Base-by-base conservation (phyloP, 2,113 vertebrate genomes). In the Hemiprocne comata region DNA sequence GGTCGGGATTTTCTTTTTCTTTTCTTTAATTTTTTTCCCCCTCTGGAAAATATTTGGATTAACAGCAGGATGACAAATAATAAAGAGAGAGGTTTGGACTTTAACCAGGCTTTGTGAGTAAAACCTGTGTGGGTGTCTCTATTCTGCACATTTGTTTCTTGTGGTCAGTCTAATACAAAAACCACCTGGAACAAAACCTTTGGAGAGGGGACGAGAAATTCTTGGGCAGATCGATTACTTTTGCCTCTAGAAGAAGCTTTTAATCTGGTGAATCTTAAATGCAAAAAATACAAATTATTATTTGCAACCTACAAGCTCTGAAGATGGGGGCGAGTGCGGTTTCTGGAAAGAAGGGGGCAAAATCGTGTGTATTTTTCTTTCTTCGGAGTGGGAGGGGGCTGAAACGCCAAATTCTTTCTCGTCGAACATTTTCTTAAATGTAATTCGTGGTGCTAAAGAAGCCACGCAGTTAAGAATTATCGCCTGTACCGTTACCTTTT, bases 81-180 rank as follows among this genome's bases (percentile, higher is more conserved):
- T 86, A 92, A 87, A 96, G 86, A 74, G 55, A 94, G 81, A 75
- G 91, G 72, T 94, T 95, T 93, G 90, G 94, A 96, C 81, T 95
- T 92, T 74, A 87, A 86, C 85, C 87, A 96, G 97, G 95, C 98
- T 98, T 99, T 99, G 98, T 99, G 97, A 97, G 97, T 92, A 96
- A 97, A 98, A 98, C 98, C 98, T 98, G 98, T 98, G 99, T 99
- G 99, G 99, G 99, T 98, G 99, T 99, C 97, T 97, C 98, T 97
- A 98, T 98, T 99, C 97, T 98, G 97, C 94, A 91, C 66, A 87
- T 96, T 96, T 91, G 92, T 97, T 97, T 95, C 96, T 95, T 93
- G 87, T 85, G 65, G 90, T 93, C 91, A 71, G 61, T 94, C 94
- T 97, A 96, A 98, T 97, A 97, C 97, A 97, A 98, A 98, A 97